Evolutionary conservation across 2,797 vertebrate genomes (phyloP), one percentile per base, ranked within the genome.

Genomic region (Gymnopithys bicolor): DNA sequence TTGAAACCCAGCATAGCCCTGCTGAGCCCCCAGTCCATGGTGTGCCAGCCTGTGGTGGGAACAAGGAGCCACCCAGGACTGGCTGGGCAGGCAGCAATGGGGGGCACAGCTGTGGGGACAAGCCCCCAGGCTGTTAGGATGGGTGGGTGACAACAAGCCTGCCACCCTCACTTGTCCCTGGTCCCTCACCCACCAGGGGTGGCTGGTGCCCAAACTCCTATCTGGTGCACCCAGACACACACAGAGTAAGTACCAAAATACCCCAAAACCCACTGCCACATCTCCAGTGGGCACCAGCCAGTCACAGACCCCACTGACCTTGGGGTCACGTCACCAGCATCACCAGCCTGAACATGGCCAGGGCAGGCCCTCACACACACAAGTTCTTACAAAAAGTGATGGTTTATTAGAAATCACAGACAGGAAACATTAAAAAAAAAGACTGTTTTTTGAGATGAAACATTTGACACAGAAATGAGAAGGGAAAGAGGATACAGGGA

Each of bases 381-480:
- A 46, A 15, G 5, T 4, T 0, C 15, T 74, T 95, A 71, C 83
- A 93, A 95, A 93, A 84, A 84, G 17, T 0, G 1, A 56, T 14
- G 22, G 49, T 23, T 96, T 94, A 92, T 94, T 93, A 92, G 62
- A 90, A 92, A 96, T 23, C 51, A 32, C 33, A 86, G 73, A 91
- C 13, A 48, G 48, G 60, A 74, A 86, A 84, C 33, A 27, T 43
- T 5, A 19, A 19, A 69, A 68, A 81, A 59, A 81, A 33, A 33
- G 3, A 17, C 3, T 3, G 1, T 1, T 41, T 71, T 87, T 60
- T 88, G 90, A 88, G 89, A 90, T 95, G 53, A 94, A 60, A 84
- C 45, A 58, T 85, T 35, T 51, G 71, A 87, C 6, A 9, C 10
- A 64, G 35, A 37, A 88, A 77, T 0, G 0, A 43, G 52, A 55